These are phyloP conservation scores for Malacoctenus gilli DNA, from an alignment of 2,797 vertebrate genomes.

Conservation along the genomic window DNA sequence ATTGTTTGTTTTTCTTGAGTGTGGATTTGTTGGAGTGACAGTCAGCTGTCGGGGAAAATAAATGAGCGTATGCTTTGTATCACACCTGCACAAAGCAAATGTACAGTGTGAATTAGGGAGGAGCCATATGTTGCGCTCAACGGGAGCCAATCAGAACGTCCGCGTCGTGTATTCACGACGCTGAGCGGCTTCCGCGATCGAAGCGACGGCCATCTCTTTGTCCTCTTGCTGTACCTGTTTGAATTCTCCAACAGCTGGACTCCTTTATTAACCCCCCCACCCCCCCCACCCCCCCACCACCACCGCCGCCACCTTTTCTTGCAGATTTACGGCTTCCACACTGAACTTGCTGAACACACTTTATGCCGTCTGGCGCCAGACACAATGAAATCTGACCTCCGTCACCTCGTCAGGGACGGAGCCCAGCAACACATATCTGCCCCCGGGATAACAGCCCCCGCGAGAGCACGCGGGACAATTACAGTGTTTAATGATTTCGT, in stretches of 20 bases:
- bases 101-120: too few relatives aligned
- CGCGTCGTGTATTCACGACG: too few relatives aligned
- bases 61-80: neutral
- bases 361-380: slow-evolving; percentile 46
- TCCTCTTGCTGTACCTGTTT: too few relatives aligned
- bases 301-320: too few relatives aligned
- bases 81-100: neutral
- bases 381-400: slow-evolving; percentile 39
- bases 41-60: slow-evolving; percentile 3
- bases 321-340: slow-evolving; percentile 43
- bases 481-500: slow-evolving; percentile 62
- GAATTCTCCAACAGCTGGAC: neutral
- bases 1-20: neutral
- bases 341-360: slow-evolving; percentile 21
- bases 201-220: too few relatives aligned
- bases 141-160: too few relatives aligned
- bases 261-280: slow-evolving; percentile 13
- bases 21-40: neutral
- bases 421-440: slow-evolving; percentile 4
- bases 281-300: neutral
- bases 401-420: slow-evolving; percentile 31
- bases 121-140: too few relatives aligned
- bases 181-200: too few relatives aligned
- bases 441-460: slow-evolving; percentile 29
- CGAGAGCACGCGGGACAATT: slow-evolving; percentile 43